phyloP scores from a whole-genome alignment of 2,888 invertebrate genomes.

The Trichogramma evanescens region DNA sequence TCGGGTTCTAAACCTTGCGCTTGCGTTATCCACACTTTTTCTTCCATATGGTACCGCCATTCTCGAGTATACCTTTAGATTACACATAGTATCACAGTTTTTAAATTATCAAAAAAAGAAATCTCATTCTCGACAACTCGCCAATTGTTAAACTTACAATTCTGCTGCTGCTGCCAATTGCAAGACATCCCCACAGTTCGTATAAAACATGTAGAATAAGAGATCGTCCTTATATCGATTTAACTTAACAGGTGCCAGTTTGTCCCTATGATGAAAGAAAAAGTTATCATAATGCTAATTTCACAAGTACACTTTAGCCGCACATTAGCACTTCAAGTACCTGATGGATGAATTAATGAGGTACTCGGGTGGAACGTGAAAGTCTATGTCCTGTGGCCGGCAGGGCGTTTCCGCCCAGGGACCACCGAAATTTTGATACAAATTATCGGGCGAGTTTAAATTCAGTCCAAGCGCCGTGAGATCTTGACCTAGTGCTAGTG shows the following conservation, averaged over 20 bases:
- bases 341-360: slow-evolving; percentile 92
- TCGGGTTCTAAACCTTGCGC: slow-evolving; percentile 90
- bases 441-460: slow-evolving; percentile 94
- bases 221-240: slow-evolving; percentile 98
- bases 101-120: background rate
- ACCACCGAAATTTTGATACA: slow-evolving; percentile 97
- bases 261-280: slow-evolving; percentile 58
- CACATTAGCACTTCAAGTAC: slow-evolving; percentile 36
- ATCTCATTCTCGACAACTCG: background rate
- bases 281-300: background rate
- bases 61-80: slow-evolving; percentile 84
- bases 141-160: slow-evolving; percentile 64
- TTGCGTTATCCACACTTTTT: slow-evolving; percentile 98
- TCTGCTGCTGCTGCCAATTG: slow-evolving; percentile 96
- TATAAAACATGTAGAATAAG: slow-evolving; percentile 98
- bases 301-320: background rate
- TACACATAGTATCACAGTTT: slow-evolving; percentile 11
- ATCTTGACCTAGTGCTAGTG: slow-evolving; percentile 95
- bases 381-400: slow-evolving; percentile 98
- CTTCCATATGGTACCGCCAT: slow-evolving; percentile 99
- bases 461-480: slow-evolving; percentile 96
- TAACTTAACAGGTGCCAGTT: slow-evolving; percentile 89
- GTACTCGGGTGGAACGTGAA: slow-evolving; percentile 97
- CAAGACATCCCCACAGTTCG: slow-evolving; percentile 95
- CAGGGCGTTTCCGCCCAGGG: slow-evolving; percentile 98